Conservation (phyloP, 2,113 vertebrate species). For the Thamnaconus septentrionalis region DNA sequence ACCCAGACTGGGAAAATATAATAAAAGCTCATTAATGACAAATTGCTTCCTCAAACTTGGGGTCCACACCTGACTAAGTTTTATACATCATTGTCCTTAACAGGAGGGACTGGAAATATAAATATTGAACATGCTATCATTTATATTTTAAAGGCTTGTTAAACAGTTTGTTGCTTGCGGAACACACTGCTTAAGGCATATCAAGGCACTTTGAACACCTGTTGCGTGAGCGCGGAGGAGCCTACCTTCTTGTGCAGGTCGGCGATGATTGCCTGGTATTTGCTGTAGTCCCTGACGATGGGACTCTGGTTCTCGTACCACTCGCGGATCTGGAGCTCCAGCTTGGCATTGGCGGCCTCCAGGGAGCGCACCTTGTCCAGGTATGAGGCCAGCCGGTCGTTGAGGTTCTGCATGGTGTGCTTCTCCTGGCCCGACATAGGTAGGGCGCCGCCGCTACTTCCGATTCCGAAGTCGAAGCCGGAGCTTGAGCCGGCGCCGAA, state of each 20-base stretch:
- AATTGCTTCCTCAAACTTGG: too few species aligned
- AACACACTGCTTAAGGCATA: too few species aligned
- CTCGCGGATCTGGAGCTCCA: slow-evolving; percentile 77
- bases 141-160: too few species aligned
- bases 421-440: slow-evolving; percentile 47
- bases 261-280: slow-evolving; percentile 45
- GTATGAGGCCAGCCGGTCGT: slow-evolving; percentile 75
- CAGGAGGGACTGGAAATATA: too few species aligned
- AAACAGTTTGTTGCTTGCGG: too few species aligned
- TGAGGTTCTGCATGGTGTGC: slow-evolving; percentile 79
- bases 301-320: slow-evolving; percentile 69
- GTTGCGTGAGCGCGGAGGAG: not conserved
- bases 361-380: slow-evolving; percentile 76
- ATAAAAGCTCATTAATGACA: too few species aligned
- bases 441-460: not conserved
- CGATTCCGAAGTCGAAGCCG: slow-evolving; percentile 40
- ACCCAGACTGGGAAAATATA: too few species aligned
- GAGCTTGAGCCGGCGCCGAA: slow-evolving; percentile 7
- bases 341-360: slow-evolving; percentile 67
- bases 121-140: too few species aligned
- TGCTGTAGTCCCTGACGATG: slow-evolving; percentile 69
- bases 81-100: too few species aligned
- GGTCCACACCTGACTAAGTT: too few species aligned
- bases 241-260: slow-evolving; percentile 74
- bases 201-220: too few species aligned